phyloP scores from a whole-genome alignment of 2,888 invertebrate genomes.

The Creontiades dilutus region DNA sequence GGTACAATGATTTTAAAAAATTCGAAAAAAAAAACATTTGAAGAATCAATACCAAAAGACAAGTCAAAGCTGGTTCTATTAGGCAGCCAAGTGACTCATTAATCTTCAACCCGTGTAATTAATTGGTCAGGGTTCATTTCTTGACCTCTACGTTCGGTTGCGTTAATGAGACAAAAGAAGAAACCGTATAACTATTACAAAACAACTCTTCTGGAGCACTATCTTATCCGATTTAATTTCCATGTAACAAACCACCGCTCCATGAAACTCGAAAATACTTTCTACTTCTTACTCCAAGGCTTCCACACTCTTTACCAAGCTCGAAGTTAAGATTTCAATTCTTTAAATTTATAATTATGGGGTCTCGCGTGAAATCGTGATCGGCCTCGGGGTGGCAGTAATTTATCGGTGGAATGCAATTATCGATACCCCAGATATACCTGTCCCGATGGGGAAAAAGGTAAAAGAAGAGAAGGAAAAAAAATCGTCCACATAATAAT shows the following conservation, averaged over 20 bases:
- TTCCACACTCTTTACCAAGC: neutral
- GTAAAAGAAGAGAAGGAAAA: conserved; percentile 2
- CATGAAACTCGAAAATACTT: neutral
- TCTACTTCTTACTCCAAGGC: conserved; percentile 4
- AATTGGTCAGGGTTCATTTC: conserved; percentile 42
- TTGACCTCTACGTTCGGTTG: neutral
- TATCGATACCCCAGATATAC: conserved; percentile 53
- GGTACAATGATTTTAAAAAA: too few species aligned
- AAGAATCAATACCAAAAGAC: neutral
- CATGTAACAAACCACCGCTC: neutral
- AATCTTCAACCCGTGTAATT: conserved; percentile 38
- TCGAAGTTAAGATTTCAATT: conserved; percentile 43
- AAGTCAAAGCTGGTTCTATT: neutral
- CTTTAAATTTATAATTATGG: conserved; percentile 43
- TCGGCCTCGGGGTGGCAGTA: conserved; percentile 33
- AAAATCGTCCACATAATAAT: conserved; percentile 33
- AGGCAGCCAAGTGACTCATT: neutral
- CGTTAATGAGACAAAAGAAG: conserved; percentile 21
- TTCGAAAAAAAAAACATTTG: neutral
- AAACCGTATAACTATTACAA: neutral
- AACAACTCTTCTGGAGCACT: neutral
- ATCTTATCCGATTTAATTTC: conserved; percentile 13
- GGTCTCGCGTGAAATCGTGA: conserved; percentile 46
- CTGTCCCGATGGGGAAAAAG: neutral
- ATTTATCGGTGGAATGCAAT: conserved; percentile 47